phyloP scores from a whole-genome alignment of 2,888 invertebrate species.

The Sthenelais limicola region DNA sequence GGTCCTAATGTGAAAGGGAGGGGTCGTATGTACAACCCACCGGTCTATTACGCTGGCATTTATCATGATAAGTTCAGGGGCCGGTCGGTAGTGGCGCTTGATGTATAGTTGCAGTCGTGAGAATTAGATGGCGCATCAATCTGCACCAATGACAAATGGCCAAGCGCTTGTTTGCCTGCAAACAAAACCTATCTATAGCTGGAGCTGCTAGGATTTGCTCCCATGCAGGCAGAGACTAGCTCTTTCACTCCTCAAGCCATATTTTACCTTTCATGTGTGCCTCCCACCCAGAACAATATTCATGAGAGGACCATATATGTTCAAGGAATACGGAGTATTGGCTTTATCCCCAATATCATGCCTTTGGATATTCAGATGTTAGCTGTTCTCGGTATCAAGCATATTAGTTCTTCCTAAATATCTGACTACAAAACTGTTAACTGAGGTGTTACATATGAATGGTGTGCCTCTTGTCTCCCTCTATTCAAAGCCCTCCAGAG shows the following conservation, averaged over 20 bases:
- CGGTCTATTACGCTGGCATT: slow-evolving; percentile 14
- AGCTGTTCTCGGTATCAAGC: no score
- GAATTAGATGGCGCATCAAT: neutral
- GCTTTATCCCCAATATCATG: no score
- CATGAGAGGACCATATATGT: no score
- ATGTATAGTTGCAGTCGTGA: neutral
- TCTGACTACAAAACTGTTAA: no score
- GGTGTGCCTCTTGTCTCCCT: no score
- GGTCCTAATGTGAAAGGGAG: neutral
- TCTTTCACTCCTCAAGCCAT: neutral
- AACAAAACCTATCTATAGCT: slow-evolving; percentile 34
- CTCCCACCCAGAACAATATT: no score
- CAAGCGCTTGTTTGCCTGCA: neutral
- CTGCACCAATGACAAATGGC: slow-evolving; percentile 5
- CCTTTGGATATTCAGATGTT: no score
- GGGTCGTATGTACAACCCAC: slow-evolving; percentile 22
- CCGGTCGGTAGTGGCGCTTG: neutral
- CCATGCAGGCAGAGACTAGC: neutral
- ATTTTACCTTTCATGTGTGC: no score
- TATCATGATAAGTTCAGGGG: slow-evolving; percentile 26
- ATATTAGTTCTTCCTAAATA: no score
- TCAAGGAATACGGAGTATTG: no score
- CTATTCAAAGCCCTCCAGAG: no score
- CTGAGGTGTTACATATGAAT: no score
- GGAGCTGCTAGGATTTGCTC: neutral